phyloP scores from a whole-genome alignment of 1,140 invertebrate species.

The Drepana arcuata region DNA sequence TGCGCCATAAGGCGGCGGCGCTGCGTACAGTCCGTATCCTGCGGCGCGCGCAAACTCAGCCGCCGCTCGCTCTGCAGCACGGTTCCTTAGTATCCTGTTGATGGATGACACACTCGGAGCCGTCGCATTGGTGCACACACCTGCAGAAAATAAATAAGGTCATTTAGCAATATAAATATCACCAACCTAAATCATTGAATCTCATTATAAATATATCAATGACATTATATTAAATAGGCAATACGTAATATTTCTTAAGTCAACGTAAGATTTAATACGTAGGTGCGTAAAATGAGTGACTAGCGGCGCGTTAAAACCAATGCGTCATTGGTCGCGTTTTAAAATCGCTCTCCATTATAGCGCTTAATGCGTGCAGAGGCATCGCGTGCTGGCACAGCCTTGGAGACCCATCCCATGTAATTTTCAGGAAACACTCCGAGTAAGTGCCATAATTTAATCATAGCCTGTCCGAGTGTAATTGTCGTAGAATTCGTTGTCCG shows the following conservation, averaged over 20 bases:
- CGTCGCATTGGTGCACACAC: constrained; percentile 91
- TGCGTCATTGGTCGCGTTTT: constrained; percentile 66
- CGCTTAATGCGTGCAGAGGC: constrained; percentile 49
- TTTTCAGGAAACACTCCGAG: constrained; percentile 67
- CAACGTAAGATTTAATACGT: no score
- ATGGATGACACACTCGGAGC: constrained; percentile 94
- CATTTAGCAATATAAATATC: no score
- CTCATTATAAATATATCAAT: no score
- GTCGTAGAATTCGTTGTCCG: constrained; percentile 59
- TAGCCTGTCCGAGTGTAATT: constrained; percentile 61
- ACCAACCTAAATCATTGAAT: no score
- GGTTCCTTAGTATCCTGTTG: constrained; percentile 91
- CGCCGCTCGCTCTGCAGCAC: constrained; percentile 92
- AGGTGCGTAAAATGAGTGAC: constrained; percentile 40
- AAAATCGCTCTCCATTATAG: constrained; percentile 49
- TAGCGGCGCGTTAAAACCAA: constrained; percentile 59
- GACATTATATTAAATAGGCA: constrained; percentile 20
- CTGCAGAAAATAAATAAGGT: constrained; percentile 34
- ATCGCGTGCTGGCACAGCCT: constrained; percentile 63
- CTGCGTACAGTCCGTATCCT: constrained; percentile 88
- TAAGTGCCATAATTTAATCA: constrained; percentile 70
- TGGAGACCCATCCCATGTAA: constrained; percentile 67
- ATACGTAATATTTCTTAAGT: no score
- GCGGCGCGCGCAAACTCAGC: constrained; percentile 93
- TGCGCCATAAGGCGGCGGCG: constrained; percentile 80